Conservation (phyloP, 2,113 vertebrate genomes). For the Axis porcinus region DNA sequence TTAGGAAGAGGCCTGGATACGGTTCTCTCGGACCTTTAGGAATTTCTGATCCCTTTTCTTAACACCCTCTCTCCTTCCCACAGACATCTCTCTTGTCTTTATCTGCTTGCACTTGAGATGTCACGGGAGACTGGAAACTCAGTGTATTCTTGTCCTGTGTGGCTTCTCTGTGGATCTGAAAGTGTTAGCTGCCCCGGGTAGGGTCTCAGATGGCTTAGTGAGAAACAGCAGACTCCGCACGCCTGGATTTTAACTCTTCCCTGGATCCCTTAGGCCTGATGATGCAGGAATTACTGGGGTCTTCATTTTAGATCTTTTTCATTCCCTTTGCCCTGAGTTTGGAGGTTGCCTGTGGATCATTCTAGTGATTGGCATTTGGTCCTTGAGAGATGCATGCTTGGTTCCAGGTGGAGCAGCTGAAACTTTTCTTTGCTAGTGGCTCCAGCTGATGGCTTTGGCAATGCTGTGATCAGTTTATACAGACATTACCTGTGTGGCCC, state of each 20-base stretch:
- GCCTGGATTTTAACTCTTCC: not conserved
- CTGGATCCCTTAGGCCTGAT: not conserved
- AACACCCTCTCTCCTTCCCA: no score
- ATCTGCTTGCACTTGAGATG: not conserved
- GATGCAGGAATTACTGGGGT: not conserved
- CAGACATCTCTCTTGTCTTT: not conserved
- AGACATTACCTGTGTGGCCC: not conserved
- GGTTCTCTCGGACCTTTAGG: not conserved
- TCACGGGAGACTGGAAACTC: not conserved
- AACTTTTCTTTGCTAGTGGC: not conserved
- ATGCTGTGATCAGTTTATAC: not conserved
- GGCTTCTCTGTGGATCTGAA: not conserved
- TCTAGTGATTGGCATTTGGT: not conserved
- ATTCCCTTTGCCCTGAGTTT: not conserved
- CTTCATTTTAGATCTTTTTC: not conserved
- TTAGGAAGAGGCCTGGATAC: not conserved
- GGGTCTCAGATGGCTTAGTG: not conserved
- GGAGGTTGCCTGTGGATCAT: not conserved
- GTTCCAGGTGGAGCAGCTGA: not conserved
- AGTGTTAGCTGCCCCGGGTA: not conserved
- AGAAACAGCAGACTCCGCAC: not conserved
- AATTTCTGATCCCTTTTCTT: not conserved
- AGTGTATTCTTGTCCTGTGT: rapidly evolving
- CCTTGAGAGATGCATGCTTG: not conserved
- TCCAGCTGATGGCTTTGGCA: not conserved